These are phyloP conservation scores for Tympanuchus pallidicinctus DNA, from an alignment of 2,113 vertebrate genomes.

Conservation along the genomic window DNA sequence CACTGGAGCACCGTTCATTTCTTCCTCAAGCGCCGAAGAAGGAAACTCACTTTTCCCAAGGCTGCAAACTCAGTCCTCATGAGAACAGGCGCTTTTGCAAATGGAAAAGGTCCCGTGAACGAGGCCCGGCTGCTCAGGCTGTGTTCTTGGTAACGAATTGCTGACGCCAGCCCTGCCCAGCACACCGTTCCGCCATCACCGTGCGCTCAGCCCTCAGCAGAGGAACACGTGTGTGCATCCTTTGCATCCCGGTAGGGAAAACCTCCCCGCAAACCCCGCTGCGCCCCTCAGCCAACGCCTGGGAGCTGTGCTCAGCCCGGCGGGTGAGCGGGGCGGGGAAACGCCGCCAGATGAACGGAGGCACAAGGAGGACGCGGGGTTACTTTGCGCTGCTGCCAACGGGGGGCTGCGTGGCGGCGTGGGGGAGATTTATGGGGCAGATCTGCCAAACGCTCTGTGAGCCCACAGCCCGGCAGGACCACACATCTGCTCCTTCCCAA, in stretches of 20 bases:
- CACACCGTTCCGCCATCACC: too few relatives aligned
- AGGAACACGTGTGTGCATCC: rapidly evolving
- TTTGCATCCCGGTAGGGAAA: background rate
- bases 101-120: background rate
- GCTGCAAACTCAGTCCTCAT: background rate
- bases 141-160: slow-evolving; percentile 4
- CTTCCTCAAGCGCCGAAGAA: slow-evolving; percentile 2
- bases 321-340: background rate
- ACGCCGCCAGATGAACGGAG: background rate
- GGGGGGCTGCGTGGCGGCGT: background rate
- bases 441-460: slow-evolving; percentile 58
- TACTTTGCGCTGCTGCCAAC: slow-evolving; percentile 32
- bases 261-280: background rate
- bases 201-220: background rate
- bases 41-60: background rate
- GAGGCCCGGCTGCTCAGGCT: slow-evolving; percentile 18
- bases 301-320: background rate
- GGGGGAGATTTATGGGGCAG: slow-evolving; percentile 27
- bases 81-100: background rate
- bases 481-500: slow-evolving; percentile 26
- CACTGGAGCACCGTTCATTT: background rate
- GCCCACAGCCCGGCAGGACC: slow-evolving; percentile 48
- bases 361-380: background rate
- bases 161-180: background rate
- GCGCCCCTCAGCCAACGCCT: background rate